Evolutionary conservation across 2,888 invertebrate genomes (phyloP).

Genomic region (Dromius quadrimaculatus): DNA sequence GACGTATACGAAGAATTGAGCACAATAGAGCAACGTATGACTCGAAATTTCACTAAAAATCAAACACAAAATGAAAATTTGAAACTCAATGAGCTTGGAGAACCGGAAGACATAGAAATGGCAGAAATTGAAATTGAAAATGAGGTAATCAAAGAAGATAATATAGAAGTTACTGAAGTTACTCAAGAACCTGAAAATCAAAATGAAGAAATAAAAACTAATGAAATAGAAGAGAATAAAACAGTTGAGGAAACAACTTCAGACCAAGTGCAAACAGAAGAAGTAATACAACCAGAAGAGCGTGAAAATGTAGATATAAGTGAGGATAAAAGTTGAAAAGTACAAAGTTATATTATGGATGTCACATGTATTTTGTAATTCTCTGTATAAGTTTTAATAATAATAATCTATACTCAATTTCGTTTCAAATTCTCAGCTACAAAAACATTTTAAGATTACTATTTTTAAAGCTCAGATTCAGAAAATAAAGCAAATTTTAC

Average conservation of each 20-base stretch:
- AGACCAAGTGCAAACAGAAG: neutral
- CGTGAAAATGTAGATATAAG: neutral
- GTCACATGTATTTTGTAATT: no score
- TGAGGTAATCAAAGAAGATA: slow-evolving; percentile 32
- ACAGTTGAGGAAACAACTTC: no score
- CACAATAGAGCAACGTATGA: slow-evolving; percentile 72
- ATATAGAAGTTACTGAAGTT: slow-evolving; percentile 2
- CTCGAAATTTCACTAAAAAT: slow-evolving; percentile 60
- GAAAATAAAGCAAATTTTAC: no score
- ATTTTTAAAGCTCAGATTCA: no score
- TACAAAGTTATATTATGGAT: no score
- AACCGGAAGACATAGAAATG: slow-evolving; percentile 14
- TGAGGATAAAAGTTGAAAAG: neutral
- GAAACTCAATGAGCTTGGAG: neutral
- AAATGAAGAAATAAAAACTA: slow-evolving; percentile 5
- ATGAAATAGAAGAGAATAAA: neutral
- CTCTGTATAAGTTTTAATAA: no score
- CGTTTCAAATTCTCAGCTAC: no score
- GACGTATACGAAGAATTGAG: slow-evolving; percentile 75
- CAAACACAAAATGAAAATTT: neutral
- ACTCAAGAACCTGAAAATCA: neutral
- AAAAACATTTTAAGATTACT: no score
- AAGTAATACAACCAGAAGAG: neutral
- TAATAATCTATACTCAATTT: no score
- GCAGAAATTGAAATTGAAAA: slow-evolving; percentile 24